phyloP scores from a whole-genome alignment of 1,140 invertebrate genomes.

The Maniola jurtina region DNA sequence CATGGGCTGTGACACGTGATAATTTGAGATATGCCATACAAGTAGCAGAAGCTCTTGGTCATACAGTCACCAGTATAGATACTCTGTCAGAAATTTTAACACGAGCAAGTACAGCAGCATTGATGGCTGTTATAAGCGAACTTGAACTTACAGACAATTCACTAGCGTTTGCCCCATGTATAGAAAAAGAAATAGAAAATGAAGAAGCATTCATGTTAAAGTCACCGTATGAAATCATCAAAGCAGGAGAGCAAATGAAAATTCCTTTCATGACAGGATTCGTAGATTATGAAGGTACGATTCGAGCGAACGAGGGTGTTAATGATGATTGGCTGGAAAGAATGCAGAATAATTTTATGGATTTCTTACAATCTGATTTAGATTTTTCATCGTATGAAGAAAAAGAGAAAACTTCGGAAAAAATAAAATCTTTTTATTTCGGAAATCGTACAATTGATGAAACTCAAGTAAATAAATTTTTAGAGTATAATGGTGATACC shows the following conservation, averaged over 20 bases:
- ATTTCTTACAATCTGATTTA: slow-evolving; percentile 63
- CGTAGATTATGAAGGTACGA: slow-evolving; percentile 69
- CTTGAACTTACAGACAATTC: slow-evolving; percentile 61
- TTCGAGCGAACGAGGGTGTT: slow-evolving; percentile 51
- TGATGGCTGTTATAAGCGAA: slow-evolving; percentile 66
- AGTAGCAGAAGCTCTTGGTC: slow-evolving; percentile 61
- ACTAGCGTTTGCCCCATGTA: slow-evolving; percentile 61
- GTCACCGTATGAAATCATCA: slow-evolving; percentile 55
- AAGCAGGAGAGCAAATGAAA: slow-evolving; percentile 41
- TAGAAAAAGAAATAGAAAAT: slow-evolving; percentile 54
- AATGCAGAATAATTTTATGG: slow-evolving; percentile 55
- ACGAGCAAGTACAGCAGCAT: slow-evolving; percentile 53
- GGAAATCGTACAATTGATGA: slow-evolving; percentile 33
- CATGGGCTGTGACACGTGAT: slow-evolving; percentile 73
- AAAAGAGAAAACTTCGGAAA: slow-evolving; percentile 31
- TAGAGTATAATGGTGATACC: slow-evolving; percentile 62
- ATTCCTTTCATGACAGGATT: slow-evolving; percentile 65
- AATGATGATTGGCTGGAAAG: slow-evolving; percentile 51
- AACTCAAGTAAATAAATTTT: slow-evolving; percentile 39
- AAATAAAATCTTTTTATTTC: slow-evolving; percentile 57
- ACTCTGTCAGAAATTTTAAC: slow-evolving; percentile 53
- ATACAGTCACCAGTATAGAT: slow-evolving; percentile 46
- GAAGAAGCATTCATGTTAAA: slow-evolving; percentile 49
- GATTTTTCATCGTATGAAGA: slow-evolving; percentile 43
- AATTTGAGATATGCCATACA: slow-evolving; percentile 55